A percentile compares a stretch with the other conserved stretches of the same genome.
These are phyloP conservation scores for Sesia apiformis DNA, from an alignment of 2,888 invertebrate species.

Conservation along the genomic window DNA sequence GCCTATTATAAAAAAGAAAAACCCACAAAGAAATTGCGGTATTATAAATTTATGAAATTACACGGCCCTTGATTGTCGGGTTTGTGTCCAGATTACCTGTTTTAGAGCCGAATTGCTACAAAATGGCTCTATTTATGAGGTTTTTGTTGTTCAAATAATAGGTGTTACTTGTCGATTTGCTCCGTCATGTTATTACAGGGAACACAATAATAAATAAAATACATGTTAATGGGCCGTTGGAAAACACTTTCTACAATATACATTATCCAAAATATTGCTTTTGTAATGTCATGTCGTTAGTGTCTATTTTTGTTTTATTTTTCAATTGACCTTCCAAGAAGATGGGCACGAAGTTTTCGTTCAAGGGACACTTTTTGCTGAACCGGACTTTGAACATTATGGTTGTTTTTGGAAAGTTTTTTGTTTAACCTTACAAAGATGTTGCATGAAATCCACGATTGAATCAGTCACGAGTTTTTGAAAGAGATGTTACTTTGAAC, in stretches of 20 bases:
- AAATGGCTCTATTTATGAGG: constrained; percentile 63
- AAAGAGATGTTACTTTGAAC: background rate
- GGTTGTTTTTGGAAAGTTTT: background rate
- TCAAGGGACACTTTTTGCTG: constrained; percentile 9
- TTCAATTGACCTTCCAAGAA: constrained; percentile 7
- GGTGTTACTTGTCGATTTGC: constrained; percentile 50
- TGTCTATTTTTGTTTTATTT: background rate
- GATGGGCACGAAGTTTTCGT: constrained; percentile 1
- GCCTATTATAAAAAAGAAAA: constrained; percentile 42
- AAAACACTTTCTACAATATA: constrained; percentile 13
- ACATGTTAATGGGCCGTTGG: constrained; percentile 38
- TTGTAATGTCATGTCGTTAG: background rate
- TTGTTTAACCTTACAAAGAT: background rate
- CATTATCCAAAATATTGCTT: constrained; percentile 2
- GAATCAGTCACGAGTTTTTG: background rate
- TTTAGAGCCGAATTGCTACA: constrained; percentile 53
- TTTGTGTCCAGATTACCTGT: constrained; percentile 65
- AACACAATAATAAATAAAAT: constrained; percentile 47
- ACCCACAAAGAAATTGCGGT: constrained; percentile 57
- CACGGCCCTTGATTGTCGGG: constrained; percentile 57
- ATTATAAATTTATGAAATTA: constrained; percentile 67
- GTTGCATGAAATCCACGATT: background rate
- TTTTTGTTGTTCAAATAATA: constrained; percentile 58
- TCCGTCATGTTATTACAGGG: constrained; percentile 50
- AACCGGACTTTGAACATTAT: constrained; percentile 1